Evolutionary conservation across 2,797 vertebrate species (phyloP).

Genomic region (Cuculus canorus): DNA sequence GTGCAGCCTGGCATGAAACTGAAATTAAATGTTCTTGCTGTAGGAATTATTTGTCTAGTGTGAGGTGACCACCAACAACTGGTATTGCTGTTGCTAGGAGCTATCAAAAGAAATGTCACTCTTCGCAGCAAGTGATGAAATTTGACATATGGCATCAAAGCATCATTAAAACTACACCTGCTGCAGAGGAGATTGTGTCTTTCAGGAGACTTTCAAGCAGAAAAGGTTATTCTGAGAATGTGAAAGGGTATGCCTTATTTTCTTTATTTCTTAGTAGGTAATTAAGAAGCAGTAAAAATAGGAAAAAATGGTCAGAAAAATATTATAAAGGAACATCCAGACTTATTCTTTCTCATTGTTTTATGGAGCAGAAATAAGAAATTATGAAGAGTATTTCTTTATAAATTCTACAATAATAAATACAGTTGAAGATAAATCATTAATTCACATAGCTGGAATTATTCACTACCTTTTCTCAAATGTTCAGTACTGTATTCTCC

Average conservation of each 20-base stretch:
- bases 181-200: constrained; percentile 84
- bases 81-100: constrained; percentile 82
- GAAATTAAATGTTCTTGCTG: constrained; percentile 58
- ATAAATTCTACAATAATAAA: background rate
- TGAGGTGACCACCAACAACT: constrained; percentile 66
- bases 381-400: background rate
- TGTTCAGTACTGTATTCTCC: background rate
- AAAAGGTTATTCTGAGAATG: constrained; percentile 79
- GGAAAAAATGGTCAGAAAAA: background rate
- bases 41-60: constrained; percentile 57
- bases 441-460: background rate
- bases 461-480: background rate
- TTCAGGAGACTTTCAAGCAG: constrained; percentile 80
- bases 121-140: constrained; percentile 93
- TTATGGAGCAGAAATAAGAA: background rate
- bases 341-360: background rate
- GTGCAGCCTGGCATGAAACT: constrained; percentile 38
- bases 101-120: constrained; percentile 91
- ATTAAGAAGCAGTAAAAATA: constrained; percentile 50
- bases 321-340: background rate
- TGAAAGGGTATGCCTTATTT: constrained; percentile 74
- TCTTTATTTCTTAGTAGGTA: constrained; percentile 53
- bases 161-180: constrained; percentile 92
- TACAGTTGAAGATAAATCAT: background rate
- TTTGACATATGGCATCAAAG: constrained; percentile 98